phyloP scores from a whole-genome alignment of 64 coral and sea anemone genomes.

The Pocillopora verrucosa region DNA sequence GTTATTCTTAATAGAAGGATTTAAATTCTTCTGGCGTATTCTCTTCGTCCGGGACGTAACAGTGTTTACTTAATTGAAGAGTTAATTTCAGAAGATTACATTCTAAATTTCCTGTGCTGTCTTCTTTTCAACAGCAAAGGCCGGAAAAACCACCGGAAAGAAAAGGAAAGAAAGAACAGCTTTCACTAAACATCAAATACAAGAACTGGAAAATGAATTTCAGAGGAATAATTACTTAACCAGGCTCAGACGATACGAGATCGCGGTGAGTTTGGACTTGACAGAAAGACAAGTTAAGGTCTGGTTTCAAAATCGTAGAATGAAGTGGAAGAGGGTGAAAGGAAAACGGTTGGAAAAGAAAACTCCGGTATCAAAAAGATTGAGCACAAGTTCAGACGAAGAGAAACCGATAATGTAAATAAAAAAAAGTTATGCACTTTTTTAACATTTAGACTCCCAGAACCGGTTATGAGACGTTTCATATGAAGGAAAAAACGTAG shows the following conservation, averaged over 20 bases:
- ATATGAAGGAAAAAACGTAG: no score
- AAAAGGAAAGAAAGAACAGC: slow-evolving; percentile 71
- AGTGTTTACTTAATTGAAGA: no score
- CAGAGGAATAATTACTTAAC: slow-evolving; percentile 73
- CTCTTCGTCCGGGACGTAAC: no score
- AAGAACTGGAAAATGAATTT: slow-evolving; percentile 76
- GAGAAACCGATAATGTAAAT: slow-evolving; percentile 10
- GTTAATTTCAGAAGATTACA: background rate
- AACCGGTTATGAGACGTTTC: no score
- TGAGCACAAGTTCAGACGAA: slow-evolving; percentile 8
- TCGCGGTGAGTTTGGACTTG: slow-evolving; percentile 62
- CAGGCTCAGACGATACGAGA: slow-evolving; percentile 64
- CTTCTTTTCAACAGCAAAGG: slow-evolving; percentile 35
- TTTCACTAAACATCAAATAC: slow-evolving; percentile 78
- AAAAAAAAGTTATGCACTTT: background rate
- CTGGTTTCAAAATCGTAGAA: slow-evolving; percentile 70
- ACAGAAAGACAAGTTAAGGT: slow-evolving; percentile 74
- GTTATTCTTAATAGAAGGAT: no score
- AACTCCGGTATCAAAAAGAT: background rate
- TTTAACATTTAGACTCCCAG: background rate
- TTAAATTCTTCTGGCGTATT: no score
- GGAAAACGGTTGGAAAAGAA: slow-evolving; percentile 64
- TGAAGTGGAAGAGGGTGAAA: slow-evolving; percentile 75
- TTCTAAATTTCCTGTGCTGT: background rate
- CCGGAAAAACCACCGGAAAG: slow-evolving; percentile 47